Evolutionary conservation across 2,888 invertebrate genomes (phyloP), one percentile per base, ranked within the genome.

Genomic region (Spilosoma lubricipeda): DNA sequence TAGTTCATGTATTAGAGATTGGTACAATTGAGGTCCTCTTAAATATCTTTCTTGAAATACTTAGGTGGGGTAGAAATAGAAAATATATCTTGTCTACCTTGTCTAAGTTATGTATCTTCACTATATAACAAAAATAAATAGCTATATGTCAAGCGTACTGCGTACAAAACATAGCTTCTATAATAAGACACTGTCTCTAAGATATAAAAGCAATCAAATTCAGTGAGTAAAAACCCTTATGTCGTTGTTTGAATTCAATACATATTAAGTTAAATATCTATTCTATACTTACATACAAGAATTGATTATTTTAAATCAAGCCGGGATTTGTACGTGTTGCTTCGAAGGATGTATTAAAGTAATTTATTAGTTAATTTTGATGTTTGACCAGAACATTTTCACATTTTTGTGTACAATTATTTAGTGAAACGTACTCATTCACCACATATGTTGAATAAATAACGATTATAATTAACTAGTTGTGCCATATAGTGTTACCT

Each of bases 281-380:
- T 39, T 39, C 39, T 39, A 39, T 39, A 39, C 9, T 11, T 39
- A 39, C 39, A 8, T 39, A 39, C 39, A 39, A 39, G 39, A 64
- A 13, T 18, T 3, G 23, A 2, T 36, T 33, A 36, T 11, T 36
- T 66, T 39, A 66, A 66, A 23, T 13, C 9, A 68, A 42, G 18
- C 65, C 39, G 27, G 67, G 33, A 27, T 67, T 65, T 74, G 65
- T 73, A 71, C 45, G 64, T 68, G 36, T 77, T 74, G 15, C 33
- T 30, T 67, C 20, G 11, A 9, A 72, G 67, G 73, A 70, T 52
- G 82, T 82, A 80, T 77, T 72, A 76, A 71, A 71, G n/a, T 82
- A 80, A 82, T 82, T 82, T 82, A 82, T 82, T 82, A 79, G 80
- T 75, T 74, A 71, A 82, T 72, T 77, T n/a, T 76, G 3, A 74